Base-by-base conservation (phyloP, 2,888 invertebrate species). In the Drosophila birchii region DNA sequence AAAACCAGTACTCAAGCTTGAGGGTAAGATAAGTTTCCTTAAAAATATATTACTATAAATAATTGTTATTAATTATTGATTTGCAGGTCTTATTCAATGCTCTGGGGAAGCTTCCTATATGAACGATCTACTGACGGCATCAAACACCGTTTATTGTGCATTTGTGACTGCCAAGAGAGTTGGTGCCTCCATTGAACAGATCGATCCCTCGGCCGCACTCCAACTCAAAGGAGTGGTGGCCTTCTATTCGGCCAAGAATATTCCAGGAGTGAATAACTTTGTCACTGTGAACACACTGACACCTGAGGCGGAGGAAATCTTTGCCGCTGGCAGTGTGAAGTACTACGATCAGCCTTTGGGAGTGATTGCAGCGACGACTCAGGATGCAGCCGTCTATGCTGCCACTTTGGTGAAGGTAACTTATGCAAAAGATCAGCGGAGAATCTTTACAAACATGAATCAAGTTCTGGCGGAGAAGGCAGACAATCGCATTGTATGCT, bases 261-360 rank as follows among this genome's bases (percentile, higher is more conserved):
- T 96, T 32, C 96, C 96, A 0, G 87, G 88, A 0, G 44, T 39
- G 0, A 86, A 86, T 16, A 79, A 75, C 32, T 87, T 79, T 45
- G 44, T 68, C 95, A 96, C 0, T 91, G 91, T 60, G 95, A 96
- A 92, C 0, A n/a, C 7, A 70, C 29, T 29, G n/a, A 34, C 68
- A 0, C 69, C 58, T 0, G 78, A 80, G 2, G 64, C 70, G 14
- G 94, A 93, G 90, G 18, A 93, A 90, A 90, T 92, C 75, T 82
- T 90, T 57, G 29, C 81, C 45, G 8, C 90, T 85, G 88, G 89
- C 11, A 2, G 69, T 67, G 87, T 91, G 0, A 81, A 92, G 11
- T 96, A 94, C 90, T 95, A 95, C 69, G 95, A 96, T 0, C 97
- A 97, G 86, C 95, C 97, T 0, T 86, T 97, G 12, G 97, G 96